phyloP scores from a whole-genome alignment of 2,888 invertebrate genomes.

The Agrilus cyanescens region DNA sequence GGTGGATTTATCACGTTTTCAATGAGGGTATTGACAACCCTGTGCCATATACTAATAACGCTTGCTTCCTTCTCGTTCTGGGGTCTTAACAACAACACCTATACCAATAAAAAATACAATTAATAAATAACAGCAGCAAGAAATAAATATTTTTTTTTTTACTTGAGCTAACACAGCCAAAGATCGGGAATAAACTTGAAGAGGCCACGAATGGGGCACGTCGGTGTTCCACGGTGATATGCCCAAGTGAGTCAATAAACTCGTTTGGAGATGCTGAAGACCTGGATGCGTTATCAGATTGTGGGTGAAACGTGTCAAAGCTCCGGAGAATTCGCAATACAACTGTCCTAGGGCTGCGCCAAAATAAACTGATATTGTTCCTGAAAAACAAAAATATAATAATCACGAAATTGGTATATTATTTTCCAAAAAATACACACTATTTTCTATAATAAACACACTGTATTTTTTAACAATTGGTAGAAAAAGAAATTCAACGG shows the following conservation, averaged over 20 bases:
- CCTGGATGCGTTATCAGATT: slow-evolving; percentile 63
- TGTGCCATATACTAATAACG: slow-evolving; percentile 85
- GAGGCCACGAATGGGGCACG: slow-evolving; percentile 56
- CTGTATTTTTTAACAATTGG: too few relatives aligned
- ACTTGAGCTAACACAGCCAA: slow-evolving; percentile 73
- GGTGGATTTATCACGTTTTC: slow-evolving; percentile 67
- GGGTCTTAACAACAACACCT: slow-evolving; percentile 65
- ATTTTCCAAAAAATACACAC: not conserved
- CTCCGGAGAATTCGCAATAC: slow-evolving; percentile 65
- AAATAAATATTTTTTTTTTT: slow-evolving; percentile 9
- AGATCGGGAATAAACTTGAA: slow-evolving; percentile 67
- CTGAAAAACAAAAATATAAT: slow-evolving; percentile 29
- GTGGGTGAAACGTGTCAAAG: slow-evolving; percentile 68
- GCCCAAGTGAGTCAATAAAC: slow-evolving; percentile 58
- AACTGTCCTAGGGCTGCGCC: slow-evolving; percentile 56
- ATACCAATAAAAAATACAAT: slow-evolving; percentile 8
- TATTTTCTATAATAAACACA: slow-evolving; percentile 2
- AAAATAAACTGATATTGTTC: slow-evolving; percentile 64
- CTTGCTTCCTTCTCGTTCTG: slow-evolving; percentile 80
- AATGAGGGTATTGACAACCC: slow-evolving; percentile 77
- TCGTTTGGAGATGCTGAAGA: slow-evolving; percentile 57
- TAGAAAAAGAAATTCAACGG: too few relatives aligned
- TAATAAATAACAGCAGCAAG: slow-evolving; percentile 3
- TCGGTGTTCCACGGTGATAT: slow-evolving; percentile 62
- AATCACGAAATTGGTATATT: slow-evolving; percentile 1